Conservation (phyloP, 1,140 invertebrate species). For the Acromyrmex charruanus region DNA sequence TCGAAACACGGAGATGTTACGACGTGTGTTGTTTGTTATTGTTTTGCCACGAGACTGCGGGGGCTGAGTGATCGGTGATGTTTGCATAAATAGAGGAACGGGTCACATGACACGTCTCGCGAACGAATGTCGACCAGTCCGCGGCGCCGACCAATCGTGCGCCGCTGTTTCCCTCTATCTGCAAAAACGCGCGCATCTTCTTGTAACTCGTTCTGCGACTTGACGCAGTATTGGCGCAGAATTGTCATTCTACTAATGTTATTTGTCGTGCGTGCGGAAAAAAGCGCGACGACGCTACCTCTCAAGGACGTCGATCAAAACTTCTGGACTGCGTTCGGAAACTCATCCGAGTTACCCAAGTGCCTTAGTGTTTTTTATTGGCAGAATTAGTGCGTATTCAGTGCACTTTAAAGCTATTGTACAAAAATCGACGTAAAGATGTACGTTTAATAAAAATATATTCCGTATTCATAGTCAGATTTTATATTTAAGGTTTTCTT, state of each 20-base stretch:
- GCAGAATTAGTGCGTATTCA: no score
- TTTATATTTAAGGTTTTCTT: no score
- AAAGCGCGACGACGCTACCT: neutral
- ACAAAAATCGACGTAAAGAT: no score
- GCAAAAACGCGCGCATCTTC: neutral
- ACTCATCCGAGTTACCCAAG: no score
- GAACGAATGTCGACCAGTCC: slow-evolving; percentile 45
- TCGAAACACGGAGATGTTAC: slow-evolving; percentile 30
- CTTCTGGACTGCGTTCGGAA: neutral
- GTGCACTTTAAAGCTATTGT: no score
- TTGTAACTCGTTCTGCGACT: neutral
- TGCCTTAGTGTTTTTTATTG: no score
- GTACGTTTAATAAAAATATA: no score
- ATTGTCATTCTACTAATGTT: slow-evolving; percentile 30
- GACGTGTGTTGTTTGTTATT: slow-evolving; percentile 76
- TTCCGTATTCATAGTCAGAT: no score
- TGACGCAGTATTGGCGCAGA: slow-evolving; percentile 43
- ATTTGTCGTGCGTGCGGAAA: neutral
- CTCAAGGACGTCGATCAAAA: slow-evolving; percentile 17
- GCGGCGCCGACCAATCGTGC: slow-evolving; percentile 17
- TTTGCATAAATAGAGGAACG: slow-evolving; percentile 78
- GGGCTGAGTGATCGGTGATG: slow-evolving; percentile 75
- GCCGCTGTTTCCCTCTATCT: neutral
- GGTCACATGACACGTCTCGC: slow-evolving; percentile 79
- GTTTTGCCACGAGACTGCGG: slow-evolving; percentile 79